Evolutionary conservation across 2,888 invertebrate species (phyloP).

Genomic region (Cosmia trapezina): DNA sequence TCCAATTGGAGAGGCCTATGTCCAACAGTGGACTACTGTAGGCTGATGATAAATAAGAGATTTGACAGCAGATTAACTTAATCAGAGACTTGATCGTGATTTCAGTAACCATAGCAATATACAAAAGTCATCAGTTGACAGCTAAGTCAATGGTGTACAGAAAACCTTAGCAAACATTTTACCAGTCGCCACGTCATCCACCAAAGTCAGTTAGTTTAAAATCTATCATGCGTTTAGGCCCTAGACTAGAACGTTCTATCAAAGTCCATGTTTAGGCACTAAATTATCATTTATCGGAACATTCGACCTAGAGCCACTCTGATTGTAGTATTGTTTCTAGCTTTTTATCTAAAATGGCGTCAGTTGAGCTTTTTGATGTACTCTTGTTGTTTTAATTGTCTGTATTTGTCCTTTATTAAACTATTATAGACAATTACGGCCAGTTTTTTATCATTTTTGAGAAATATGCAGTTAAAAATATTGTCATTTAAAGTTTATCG

Average conservation of each 20-base stretch:
- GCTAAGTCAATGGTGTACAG: neutral
- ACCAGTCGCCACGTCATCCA: neutral
- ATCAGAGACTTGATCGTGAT: too few relatives aligned
- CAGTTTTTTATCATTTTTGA: neutral
- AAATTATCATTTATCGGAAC: slow-evolving; percentile 69
- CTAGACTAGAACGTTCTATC: slow-evolving; percentile 55
- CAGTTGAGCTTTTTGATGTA: slow-evolving; percentile 38
- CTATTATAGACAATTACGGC: neutral
- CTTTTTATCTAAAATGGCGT: slow-evolving; percentile 54
- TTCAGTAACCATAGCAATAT: too few relatives aligned
- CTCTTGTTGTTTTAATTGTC: slow-evolving; percentile 11
- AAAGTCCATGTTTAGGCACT: slow-evolving; percentile 72
- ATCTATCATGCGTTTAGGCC: slow-evolving; percentile 26
- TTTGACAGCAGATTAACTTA: too few relatives aligned
- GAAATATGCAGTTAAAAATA: neutral
- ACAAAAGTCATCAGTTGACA: neutral
- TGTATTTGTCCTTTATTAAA: neutral
- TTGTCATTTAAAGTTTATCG: too few relatives aligned
- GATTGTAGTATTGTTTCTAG: slow-evolving; percentile 41
- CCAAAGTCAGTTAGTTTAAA: neutral
- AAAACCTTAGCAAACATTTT: neutral
- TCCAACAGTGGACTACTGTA: too few relatives aligned
- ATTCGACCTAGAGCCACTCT: slow-evolving; percentile 55
- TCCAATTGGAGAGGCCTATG: too few relatives aligned
- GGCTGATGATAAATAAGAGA: too few relatives aligned